phyloP scores from a whole-genome alignment of 2,888 invertebrate species.

The Dimorphilus gyrociliatus region DNA sequence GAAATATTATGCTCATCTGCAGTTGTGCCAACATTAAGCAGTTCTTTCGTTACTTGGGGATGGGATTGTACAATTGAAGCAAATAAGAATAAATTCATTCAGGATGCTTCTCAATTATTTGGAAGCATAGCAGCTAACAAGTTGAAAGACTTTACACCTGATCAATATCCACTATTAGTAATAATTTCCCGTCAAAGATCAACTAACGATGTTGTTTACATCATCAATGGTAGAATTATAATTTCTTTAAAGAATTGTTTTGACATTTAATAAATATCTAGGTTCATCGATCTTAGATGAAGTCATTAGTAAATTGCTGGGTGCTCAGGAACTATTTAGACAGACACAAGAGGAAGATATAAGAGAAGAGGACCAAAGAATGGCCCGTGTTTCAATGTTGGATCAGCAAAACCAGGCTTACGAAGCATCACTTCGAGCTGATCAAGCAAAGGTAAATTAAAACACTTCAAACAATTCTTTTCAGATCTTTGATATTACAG shows the following conservation, averaged over 20 bases:
- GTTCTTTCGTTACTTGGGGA: conserved; percentile 82
- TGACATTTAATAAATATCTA: too few species aligned
- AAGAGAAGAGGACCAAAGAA: conserved; percentile 67
- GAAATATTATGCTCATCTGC: conserved; percentile 78
- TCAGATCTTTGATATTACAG: conserved; percentile 5
- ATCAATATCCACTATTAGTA: conserved; percentile 70
- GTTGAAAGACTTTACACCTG: conserved; percentile 65
- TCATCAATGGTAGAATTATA: conserved; percentile 55
- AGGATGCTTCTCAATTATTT: conserved; percentile 44
- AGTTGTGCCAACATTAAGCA: conserved; percentile 68
- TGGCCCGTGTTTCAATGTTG: conserved; percentile 71
- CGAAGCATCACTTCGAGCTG: conserved; percentile 67
- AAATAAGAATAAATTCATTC: conserved; percentile 64
- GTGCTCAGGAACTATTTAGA: conserved; percentile 64
- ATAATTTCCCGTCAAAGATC: conserved; percentile 73
- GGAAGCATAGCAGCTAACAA: conserved; percentile 68
- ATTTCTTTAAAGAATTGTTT: too few species aligned
- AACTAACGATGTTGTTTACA: conserved; percentile 72
- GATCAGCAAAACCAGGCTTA: conserved; percentile 86
- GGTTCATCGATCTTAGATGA: too few species aligned
- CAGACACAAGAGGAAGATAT: conserved; percentile 62
- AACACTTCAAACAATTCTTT: not conserved
- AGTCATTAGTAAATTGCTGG: conserved; percentile 65
- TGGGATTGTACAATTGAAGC: conserved; percentile 86
- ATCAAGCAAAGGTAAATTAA: conserved; percentile 41